phyloP scores from a whole-genome alignment of 37 sponge, comb jelly and placozoan genomes.

The Aphrocallistes beatrix region DNA sequence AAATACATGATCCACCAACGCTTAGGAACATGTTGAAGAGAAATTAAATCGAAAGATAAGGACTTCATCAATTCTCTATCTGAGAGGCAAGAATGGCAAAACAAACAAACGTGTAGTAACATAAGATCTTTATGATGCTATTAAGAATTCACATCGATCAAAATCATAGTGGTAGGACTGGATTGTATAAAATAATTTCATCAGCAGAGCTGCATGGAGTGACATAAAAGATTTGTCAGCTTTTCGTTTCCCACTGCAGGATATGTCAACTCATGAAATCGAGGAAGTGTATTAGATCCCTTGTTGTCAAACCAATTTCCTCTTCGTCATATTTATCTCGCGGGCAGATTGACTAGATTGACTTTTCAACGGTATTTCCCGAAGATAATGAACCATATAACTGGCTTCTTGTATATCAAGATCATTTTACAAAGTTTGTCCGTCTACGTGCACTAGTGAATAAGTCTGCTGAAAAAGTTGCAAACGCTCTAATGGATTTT shows the following conservation, averaged over 20 bases:
- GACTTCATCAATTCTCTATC: not conserved
- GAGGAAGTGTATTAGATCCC: not conserved
- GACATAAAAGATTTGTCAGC: not conserved
- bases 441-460: not conserved
- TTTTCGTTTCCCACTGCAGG: not conserved
- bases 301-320: not conserved
- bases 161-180: conserved; percentile 13
- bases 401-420: not conserved
- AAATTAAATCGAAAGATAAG: no score
- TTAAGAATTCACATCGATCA: not conserved
- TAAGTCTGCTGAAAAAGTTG: conserved; percentile 1
- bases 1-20: no score
- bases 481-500: not conserved
- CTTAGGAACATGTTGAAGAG: no score
- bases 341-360: not conserved
- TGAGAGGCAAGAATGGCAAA: not conserved
- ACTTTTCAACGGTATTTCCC: not conserved
- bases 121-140: not conserved
- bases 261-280: not conserved
- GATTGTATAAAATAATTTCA: not conserved
- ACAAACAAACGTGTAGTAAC: not conserved
- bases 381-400: not conserved
- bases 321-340: not conserved
- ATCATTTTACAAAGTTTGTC: conserved; percentile 7
- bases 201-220: not conserved